Percentiles rank a stretch among this genome's conserved stretches.
These are phyloP conservation scores for Ips typographus DNA, from an alignment of 1,140 invertebrate genomes.

Conservation along the genomic window DNA sequence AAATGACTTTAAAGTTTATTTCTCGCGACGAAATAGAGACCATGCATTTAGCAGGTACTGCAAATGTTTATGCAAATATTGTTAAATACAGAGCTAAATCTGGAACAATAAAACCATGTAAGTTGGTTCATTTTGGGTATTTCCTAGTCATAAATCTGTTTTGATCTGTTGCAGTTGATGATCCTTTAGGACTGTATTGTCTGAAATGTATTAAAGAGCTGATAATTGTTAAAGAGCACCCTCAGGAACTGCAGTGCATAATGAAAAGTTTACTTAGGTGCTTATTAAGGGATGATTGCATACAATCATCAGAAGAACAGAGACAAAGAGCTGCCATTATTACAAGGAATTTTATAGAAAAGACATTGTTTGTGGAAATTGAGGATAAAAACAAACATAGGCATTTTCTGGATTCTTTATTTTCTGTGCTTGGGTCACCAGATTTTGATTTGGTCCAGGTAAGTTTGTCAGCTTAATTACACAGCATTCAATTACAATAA, in stretches of 20 bases:
- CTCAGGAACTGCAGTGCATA: conserved; percentile 25
- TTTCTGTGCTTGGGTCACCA: conserved; percentile 15
- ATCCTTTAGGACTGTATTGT: conserved; percentile 12
- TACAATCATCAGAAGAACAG: conserved; percentile 11
- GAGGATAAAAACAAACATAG: conserved; percentile 29
- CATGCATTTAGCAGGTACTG: conserved; percentile 12
- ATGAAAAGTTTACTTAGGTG: conserved; percentile 31
- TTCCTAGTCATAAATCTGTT: not conserved
- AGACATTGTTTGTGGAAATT: conserved; percentile 26
- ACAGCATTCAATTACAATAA: not conserved
- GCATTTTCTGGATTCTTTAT: conserved; percentile 34
- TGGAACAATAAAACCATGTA: conserved; percentile 20
- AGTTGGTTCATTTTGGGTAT: not conserved
- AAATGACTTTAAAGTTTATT: conserved; percentile 24
- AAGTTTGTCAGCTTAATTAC: conserved; percentile 1
- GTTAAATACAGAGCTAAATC: conserved; percentile 11
- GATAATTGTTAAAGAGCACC: conserved; percentile 27
- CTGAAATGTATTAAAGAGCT: conserved; percentile 30
- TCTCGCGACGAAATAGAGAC: conserved; percentile 1
- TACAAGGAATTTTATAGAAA: conserved; percentile 30
- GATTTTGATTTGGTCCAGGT: conserved; percentile 32
- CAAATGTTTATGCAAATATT: conserved; percentile 29
- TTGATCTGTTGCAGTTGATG: conserved; percentile 22
- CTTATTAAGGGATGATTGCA: conserved; percentile 18
- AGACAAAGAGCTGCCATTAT: conserved; percentile 18